Evolutionary conservation across 2,888 invertebrate species (phyloP).

Genomic region (Troides helena): DNA sequence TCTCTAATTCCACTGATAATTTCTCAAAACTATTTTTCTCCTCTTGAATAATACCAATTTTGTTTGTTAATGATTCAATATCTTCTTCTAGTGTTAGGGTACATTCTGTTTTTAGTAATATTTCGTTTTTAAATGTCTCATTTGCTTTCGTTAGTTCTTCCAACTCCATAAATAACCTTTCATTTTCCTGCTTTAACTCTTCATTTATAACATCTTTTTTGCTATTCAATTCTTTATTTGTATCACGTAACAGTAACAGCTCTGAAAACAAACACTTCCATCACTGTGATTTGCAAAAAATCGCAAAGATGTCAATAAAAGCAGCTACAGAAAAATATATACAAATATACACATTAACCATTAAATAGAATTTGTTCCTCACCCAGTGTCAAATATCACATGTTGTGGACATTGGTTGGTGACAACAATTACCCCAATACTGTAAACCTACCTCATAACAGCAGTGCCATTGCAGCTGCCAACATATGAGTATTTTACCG

Average conservation of each 20-base stretch:
- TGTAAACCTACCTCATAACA: too few relatives aligned
- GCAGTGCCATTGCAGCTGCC: too few relatives aligned
- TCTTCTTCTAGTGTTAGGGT: conserved; percentile 11
- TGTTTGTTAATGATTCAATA: background rate
- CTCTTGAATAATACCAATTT: conserved; percentile 9
- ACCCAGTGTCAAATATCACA: too few relatives aligned
- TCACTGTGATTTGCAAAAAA: background rate
- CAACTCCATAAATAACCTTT: conserved; percentile 8
- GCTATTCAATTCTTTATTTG: conserved; percentile 13
- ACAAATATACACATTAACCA: background rate
- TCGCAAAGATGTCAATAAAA: background rate
- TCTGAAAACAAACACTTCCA: background rate
- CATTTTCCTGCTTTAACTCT: conserved; percentile 6
- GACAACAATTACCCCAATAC: too few relatives aligned
- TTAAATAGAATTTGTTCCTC: too few relatives aligned
- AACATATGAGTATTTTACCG: too few relatives aligned
- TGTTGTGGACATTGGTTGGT: too few relatives aligned
- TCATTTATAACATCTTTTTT: conserved; percentile 13
- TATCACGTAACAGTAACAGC: conserved; percentile 9
- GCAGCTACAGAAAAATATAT: background rate
- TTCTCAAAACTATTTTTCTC: conserved; percentile 7
- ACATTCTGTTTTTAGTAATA: conserved; percentile 4
- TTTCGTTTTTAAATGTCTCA: conserved; percentile 4
- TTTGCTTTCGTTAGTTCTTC: conserved; percentile 7
- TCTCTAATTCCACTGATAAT: conserved; percentile 11